Conservation (phyloP, 2,113 vertebrate species). For the Sylvia atricapilla region DNA sequence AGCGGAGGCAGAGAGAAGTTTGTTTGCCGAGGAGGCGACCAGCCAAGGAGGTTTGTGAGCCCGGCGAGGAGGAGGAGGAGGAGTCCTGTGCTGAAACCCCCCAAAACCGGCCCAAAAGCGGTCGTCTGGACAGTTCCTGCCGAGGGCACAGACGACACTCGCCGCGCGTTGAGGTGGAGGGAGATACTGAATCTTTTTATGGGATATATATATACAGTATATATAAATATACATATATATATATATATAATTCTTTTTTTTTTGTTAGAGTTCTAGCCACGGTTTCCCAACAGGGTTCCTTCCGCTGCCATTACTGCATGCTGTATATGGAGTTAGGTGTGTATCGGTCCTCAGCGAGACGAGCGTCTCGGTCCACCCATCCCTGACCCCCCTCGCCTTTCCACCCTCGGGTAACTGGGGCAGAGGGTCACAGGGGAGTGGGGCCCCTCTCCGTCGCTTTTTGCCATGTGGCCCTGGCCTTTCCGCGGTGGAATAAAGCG, state of each 20-base stretch:
- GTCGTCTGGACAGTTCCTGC: conserved; percentile 40
- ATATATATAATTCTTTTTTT: conserved; percentile 54
- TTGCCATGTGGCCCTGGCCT: not conserved
- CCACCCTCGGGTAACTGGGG: not conserved
- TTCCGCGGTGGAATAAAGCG: not conserved
- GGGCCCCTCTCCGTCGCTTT: not conserved
- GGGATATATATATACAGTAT: conserved; percentile 73
- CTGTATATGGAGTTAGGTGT: conserved; percentile 78
- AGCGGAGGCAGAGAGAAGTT: conserved; percentile 8
- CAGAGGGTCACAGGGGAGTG: not conserved
- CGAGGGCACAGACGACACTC: not conserved
- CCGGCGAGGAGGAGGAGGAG: not conserved
- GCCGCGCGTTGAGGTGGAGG: conserved; percentile 48
- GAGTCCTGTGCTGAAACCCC: not conserved
- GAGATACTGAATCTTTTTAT: conserved; percentile 69
- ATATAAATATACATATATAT: conserved; percentile 62
- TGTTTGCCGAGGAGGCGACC: not conserved
- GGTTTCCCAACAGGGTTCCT: conserved; percentile 67
- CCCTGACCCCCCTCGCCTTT: conserved; percentile 41
- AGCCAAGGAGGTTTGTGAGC: not conserved
- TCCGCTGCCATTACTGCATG: conserved; percentile 78
- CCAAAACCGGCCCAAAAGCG: not conserved
- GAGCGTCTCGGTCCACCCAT: conserved; percentile 64
- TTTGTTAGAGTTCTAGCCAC: conserved; percentile 72
- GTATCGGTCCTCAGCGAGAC: conserved; percentile 68